phyloP scores from a whole-genome alignment of 64 coral and sea anemone species.

The Actinia equina region DNA sequence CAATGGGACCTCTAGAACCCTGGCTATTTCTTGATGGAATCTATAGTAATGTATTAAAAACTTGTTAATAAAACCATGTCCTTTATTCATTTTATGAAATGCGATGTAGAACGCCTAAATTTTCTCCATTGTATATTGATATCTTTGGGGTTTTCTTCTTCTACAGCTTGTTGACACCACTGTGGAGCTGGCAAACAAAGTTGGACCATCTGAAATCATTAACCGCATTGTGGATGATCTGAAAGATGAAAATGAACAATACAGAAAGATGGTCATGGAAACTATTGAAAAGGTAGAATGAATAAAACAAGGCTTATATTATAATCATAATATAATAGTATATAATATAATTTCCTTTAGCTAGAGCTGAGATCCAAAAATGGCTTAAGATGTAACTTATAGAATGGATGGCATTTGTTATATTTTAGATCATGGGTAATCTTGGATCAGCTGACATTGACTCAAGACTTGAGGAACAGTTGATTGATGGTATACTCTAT shows the following conservation, averaged over 20 bases:
- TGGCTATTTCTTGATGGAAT: too few relatives aligned
- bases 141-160: background rate
- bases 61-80: too few relatives aligned
- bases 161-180: constrained; percentile 93
- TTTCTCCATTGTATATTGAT: too few relatives aligned
- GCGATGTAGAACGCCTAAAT: too few relatives aligned
- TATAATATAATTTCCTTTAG: too few relatives aligned
- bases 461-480: constrained; percentile 96
- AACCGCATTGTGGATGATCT: constrained; percentile 95
- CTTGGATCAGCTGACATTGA: constrained; percentile 95
- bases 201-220: constrained; percentile 96
- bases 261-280: constrained; percentile 99
- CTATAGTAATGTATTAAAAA: too few relatives aligned
- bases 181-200: constrained; percentile 97
- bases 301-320: too few relatives aligned
- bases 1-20: too few relatives aligned
- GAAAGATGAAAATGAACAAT: constrained; percentile 99
- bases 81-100: too few relatives aligned
- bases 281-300: constrained; percentile 94
- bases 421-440: constrained; percentile 91
- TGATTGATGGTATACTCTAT: constrained; percentile 98
- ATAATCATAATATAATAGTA: too few relatives aligned
- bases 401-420: background rate
- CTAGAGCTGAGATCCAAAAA: too few relatives aligned
- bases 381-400: background rate